Evolutionary conservation across 2,888 invertebrate species (phyloP).

Genomic region (Hyppa rectilinea): DNA sequence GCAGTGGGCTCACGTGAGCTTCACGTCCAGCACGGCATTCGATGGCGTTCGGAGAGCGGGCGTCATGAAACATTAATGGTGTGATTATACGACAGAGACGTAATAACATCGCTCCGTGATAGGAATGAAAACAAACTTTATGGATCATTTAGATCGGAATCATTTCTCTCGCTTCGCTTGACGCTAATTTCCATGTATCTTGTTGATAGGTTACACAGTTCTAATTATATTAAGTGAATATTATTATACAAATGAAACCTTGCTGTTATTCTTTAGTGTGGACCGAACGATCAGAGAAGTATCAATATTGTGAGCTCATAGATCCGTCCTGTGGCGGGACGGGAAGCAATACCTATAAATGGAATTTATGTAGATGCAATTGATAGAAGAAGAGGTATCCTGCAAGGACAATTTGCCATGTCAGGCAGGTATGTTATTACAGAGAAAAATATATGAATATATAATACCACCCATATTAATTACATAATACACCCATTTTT

Average conservation of each 20-base stretch:
- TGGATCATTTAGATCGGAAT: neutral
- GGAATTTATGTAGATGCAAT: neutral
- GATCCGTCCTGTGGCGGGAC: neutral
- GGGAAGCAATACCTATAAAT: neutral
- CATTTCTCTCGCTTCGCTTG: neutral
- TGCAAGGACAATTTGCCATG: neutral
- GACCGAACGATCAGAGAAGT: neutral
- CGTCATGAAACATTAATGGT: conserved; percentile 41
- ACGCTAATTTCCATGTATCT: neutral
- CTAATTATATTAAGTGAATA: neutral
- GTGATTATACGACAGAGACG: neutral
- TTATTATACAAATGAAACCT: no score
- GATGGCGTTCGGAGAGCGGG: neutral
- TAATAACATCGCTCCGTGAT: neutral
- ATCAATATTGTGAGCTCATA: neutral
- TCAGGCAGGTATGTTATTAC: neutral
- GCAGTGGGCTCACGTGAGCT: neutral
- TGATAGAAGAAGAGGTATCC: neutral
- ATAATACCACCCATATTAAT: no score
- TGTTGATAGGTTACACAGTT: neutral
- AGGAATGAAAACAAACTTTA: neutral
- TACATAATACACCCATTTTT: no score
- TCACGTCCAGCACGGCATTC: conserved; percentile 7
- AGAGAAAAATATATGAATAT: no score
- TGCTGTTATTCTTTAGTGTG: neutral